phyloP scores from a whole-genome alignment of 1,140 invertebrate species.

The Rhopalosiphum padi region DNA sequence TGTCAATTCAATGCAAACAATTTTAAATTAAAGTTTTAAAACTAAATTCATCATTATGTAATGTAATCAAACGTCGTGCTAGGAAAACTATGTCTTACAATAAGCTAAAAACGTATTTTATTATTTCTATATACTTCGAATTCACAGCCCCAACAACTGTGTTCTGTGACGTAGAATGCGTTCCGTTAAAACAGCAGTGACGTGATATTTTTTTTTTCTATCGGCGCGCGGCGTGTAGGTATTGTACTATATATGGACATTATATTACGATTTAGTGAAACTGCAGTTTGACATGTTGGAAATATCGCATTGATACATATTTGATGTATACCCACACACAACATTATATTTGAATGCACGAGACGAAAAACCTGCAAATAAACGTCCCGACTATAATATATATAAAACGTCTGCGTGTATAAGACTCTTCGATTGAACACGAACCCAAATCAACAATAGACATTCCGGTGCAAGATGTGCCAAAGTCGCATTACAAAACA shows the following conservation, averaged over 20 bases:
- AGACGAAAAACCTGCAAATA: neutral
- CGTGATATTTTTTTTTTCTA: neutral
- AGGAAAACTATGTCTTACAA: neutral
- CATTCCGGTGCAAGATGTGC: neutral
- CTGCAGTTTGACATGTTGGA: neutral
- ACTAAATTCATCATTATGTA: neutral
- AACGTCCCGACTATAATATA: neutral
- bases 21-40: neutral
- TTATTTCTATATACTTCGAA: neutral
- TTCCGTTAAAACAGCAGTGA: neutral
- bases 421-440: constrained; percentile 1
- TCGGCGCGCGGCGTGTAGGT: neutral
- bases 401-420: neutral
- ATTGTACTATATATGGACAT: neutral
- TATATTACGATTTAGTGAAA: constrained; percentile 9
- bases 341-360: too few species aligned
- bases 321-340: neutral
- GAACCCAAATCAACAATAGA: constrained; percentile 20
- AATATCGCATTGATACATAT: neutral
- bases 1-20: neutral
- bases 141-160: neutral
- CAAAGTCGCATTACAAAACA: constrained; percentile 33
- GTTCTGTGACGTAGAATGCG: neutral
- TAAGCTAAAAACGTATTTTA: neutral
- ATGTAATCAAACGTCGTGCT: neutral